These are phyloP conservation scores for Pachycephala philippinensis DNA, from an alignment of 2,113 vertebrate genomes.

Conservation along the genomic window DNA sequence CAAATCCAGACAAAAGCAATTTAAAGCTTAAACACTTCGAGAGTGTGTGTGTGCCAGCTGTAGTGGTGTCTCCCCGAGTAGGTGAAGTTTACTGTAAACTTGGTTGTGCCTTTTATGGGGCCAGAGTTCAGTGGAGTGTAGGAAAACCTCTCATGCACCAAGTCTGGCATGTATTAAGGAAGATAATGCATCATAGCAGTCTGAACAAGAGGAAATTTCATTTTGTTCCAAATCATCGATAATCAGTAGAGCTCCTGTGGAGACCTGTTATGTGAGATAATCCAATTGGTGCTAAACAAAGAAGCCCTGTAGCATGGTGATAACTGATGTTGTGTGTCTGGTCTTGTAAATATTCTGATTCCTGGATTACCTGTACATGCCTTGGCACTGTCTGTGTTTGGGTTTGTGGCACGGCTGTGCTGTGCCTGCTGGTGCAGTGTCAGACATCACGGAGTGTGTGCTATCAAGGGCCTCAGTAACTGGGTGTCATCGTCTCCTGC, in stretches of 20 bases:
- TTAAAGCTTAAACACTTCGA: not conserved
- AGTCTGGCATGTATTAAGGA: not conserved
- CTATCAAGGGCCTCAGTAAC: not conserved
- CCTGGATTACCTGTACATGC: not conserved
- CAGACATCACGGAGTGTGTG: fast-evolving
- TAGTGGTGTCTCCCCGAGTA: not conserved
- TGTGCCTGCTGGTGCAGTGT: not conserved
- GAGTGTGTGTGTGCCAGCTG: not conserved
- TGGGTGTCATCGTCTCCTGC: not conserved
- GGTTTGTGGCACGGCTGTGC: not conserved
- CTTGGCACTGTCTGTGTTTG: not conserved
- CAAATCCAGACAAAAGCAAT: not conserved
- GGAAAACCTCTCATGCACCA: not conserved
- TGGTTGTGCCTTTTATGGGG: not conserved
- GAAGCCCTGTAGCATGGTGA: not conserved
- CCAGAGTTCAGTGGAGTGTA: not conserved
- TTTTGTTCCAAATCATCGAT: not conserved
- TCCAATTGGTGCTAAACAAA: not conserved
- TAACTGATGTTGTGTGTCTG: not conserved
- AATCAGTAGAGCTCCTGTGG: not conserved
- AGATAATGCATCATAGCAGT: not conserved
- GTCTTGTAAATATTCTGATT: not conserved
- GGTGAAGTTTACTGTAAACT: not conserved
- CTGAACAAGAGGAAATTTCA: not conserved
- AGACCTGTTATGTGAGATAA: not conserved